Evolutionary conservation across 2,888 invertebrate species (phyloP), one percentile per base, ranked within the genome.

Genomic region (Lasioglossum pauxillum): DNA sequence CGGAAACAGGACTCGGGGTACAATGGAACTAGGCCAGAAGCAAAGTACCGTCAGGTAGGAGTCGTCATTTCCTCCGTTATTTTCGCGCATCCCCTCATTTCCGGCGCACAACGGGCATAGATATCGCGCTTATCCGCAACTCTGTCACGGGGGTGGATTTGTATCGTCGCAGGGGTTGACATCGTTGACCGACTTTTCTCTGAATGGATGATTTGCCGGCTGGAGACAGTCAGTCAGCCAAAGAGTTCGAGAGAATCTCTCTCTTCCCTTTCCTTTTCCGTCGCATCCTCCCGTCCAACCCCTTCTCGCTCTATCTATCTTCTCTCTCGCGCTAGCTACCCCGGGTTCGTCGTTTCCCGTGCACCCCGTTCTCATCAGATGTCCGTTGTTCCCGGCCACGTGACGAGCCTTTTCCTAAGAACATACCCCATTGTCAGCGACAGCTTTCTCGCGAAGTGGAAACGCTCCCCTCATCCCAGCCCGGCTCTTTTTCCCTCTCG

Each of bases 181-280:
- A 84, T 86, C 86, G 90, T 86, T 91, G 92, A 90, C 92, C 93
- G 92, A 92, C 91, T 92, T 93, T 90, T 82, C 83, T 75, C 83
- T 86, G 86, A 89, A 91, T 88, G 87, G 88, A 88, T 90, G 89
- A 92, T 92, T 90, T 89, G 89, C 85, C 44, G 84, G 71, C 46
- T 38, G 74, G 74, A 76, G 72, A 80, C 80, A 60, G 80, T 23
- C 80, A 60, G 84, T 23, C 49, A 23, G 67, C 84, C 85, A 60
- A 83, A 85, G 80, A 69, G 79, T 77, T 85, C 77, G 73, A 75
- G 82, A 75, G 46, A 78, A 71, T 71, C 80, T 74, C 85, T 88
- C 84, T 87, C 87, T 85, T 81, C 87, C 85, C 83, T 78, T 77
- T 71, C 41, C n/a, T 71, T 78, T 71, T 72, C 75, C 85, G 72